A percentile compares a stretch with the other conserved stretches of the same genome.
Conservation (phyloP, 2,113 vertebrate species). For the Tringa solitaria region DNA sequence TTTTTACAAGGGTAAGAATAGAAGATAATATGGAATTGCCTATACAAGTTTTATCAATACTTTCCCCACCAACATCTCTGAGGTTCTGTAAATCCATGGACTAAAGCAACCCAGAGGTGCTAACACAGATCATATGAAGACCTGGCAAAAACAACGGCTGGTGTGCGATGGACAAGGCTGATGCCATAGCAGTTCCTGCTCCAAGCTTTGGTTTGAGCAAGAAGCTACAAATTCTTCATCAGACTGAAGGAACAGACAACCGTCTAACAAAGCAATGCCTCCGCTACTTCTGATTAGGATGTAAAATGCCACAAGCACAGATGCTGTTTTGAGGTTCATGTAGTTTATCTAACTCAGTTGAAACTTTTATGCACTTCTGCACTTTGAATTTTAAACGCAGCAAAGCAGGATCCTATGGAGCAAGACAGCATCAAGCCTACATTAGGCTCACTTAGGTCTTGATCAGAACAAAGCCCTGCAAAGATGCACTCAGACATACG, state of each 20-base stretch:
- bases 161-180: neutral
- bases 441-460: neutral
- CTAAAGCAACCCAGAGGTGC: neutral
- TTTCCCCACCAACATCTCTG: neutral
- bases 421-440: neutral
- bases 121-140: neutral
- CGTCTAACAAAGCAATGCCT: neutral
- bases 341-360: neutral
- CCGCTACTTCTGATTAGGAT: neutral
- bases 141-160: neutral
- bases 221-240: neutral
- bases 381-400: neutral
- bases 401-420: neutral
- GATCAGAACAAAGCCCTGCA: neutral
- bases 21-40: neutral
- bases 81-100: neutral
- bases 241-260: neutral
- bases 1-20: neutral
- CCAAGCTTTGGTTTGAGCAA: neutral
- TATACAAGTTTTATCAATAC: neutral
- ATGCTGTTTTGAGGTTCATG: neutral
- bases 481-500: fast-evolving
- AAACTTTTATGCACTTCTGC: neutral
- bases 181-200: neutral
- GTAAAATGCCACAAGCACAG: neutral